These are phyloP conservation scores for Artibeus jamaicensis DNA, from an alignment of 2,797 vertebrate genomes.

Conservation along the genomic window DNA sequence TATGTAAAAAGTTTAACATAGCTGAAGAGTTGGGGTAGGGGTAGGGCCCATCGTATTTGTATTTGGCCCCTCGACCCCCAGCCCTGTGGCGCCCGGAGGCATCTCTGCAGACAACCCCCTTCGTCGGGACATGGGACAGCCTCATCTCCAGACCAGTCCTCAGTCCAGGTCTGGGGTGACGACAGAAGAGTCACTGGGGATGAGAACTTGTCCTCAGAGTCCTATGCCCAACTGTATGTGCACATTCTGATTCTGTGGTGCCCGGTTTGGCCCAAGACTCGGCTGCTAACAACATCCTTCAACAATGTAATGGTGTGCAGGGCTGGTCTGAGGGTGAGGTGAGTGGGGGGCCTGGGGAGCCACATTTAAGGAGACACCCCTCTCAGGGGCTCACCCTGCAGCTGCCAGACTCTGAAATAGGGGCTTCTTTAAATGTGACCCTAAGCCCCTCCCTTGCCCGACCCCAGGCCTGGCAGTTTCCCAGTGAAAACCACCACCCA, in stretches of 20 bases:
- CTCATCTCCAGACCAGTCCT: neutral
- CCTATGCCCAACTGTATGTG: too few relatives aligned
- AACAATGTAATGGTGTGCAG: neutral
- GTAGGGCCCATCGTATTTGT: neutral
- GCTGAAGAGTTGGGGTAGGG: neutral
- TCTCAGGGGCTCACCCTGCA: neutral
- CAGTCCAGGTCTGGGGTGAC: neutral
- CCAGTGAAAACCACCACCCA: neutral
- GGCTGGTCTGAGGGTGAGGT: too few relatives aligned
- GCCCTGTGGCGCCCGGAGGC: rapidly evolving
- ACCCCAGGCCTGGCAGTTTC: neutral
- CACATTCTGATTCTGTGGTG: neutral
- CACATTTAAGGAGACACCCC: neutral
- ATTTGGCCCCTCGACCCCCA: too few relatives aligned
- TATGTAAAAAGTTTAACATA: neutral
- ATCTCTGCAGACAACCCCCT: neutral
- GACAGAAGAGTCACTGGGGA: neutral
- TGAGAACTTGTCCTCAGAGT: neutral
- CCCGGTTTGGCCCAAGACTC: neutral
- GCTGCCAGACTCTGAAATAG: neutral
- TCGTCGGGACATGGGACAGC: rapidly evolving
- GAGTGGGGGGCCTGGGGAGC: rapidly evolving
- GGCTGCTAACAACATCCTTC: neutral
- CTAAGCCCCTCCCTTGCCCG: neutral
- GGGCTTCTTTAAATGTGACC: neutral